phyloP scores from a whole-genome alignment of 2,113 vertebrate species.

The Solenodon paradoxus region DNA sequence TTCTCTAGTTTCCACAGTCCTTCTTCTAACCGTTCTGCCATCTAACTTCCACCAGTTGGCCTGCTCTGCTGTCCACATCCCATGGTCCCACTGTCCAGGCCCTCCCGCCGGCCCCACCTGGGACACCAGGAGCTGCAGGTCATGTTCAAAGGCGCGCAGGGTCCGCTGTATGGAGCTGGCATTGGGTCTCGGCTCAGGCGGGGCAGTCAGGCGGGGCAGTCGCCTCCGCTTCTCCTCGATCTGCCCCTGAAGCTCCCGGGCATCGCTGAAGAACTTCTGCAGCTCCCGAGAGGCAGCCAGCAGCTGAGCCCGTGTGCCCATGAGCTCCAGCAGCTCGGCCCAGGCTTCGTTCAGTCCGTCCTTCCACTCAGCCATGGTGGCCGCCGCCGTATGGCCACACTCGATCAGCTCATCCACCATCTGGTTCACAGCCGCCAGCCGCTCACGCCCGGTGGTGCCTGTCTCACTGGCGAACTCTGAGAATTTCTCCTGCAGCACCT shows the following conservation, averaged over 20 bases:
- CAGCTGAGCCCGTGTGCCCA: slow-evolving; percentile 95
- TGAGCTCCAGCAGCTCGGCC: slow-evolving; percentile 96
- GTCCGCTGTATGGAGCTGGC: slow-evolving; percentile 91
- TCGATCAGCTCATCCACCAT: slow-evolving; percentile 98
- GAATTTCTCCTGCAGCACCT: slow-evolving; percentile 95
- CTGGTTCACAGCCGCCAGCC: slow-evolving; percentile 93
- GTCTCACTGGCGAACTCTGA: slow-evolving; percentile 94
- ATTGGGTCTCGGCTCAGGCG: slow-evolving; percentile 82
- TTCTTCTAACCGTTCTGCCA: not conserved
- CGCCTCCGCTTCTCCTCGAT: slow-evolving; percentile 93
- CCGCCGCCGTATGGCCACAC: slow-evolving; percentile 92
- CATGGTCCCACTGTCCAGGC: rapidly evolving
- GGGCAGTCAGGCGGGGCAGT: slow-evolving; percentile 87
- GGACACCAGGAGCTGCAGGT: slow-evolving; percentile 93
- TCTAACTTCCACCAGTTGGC: not conserved
- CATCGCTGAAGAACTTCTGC: slow-evolving; percentile 96
- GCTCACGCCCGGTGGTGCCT: slow-evolving; percentile 89
- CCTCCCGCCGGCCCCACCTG: slow-evolving; percentile 81
- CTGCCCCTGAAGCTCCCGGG: slow-evolving; percentile 90
- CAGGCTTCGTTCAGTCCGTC: slow-evolving; percentile 96
- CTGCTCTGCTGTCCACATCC: not conserved
- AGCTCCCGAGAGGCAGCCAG: slow-evolving; percentile 93
- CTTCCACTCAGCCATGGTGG: slow-evolving; percentile 97
- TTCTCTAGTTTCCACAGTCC: not conserved
- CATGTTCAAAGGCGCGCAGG: slow-evolving; percentile 92